phyloP scores from a whole-genome alignment of 2,888 invertebrate genomes.

The Scrobipalpa atriplicella region DNA sequence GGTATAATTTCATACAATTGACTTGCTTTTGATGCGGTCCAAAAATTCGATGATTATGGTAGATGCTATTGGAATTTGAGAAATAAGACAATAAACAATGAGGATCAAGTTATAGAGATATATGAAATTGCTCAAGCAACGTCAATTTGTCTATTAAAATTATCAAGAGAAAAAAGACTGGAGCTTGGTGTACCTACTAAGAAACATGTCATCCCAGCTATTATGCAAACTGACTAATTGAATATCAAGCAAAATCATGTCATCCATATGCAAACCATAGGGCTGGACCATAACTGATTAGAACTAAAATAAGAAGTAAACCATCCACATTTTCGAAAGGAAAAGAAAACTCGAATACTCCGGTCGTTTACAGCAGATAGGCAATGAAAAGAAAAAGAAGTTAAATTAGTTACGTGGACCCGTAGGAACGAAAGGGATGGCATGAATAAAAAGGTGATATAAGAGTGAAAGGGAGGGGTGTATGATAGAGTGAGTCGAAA shows the following conservation, averaged over 20 bases:
- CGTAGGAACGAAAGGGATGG: conserved; percentile 58
- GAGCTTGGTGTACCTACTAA: not conserved
- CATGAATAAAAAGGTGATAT: conserved; percentile 34
- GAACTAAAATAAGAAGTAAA: conserved; percentile 46
- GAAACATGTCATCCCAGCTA: conserved; percentile 15
- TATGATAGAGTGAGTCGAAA: conserved; percentile 61
- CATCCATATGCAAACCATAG: conserved; percentile 21
- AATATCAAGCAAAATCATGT: conserved; percentile 15
- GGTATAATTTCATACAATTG: not conserved
- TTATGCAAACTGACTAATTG: conserved; percentile 19
- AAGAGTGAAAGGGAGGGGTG: conserved; percentile 55
- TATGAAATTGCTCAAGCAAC: conserved; percentile 8
- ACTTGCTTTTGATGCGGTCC: not conserved
- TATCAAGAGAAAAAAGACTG: not conserved
- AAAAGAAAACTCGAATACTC: conserved; percentile 54
- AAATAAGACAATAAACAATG: not conserved
- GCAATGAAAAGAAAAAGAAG: conserved; percentile 71
- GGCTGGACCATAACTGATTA: conserved; percentile 44
- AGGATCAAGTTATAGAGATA: not conserved
- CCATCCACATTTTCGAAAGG: conserved; percentile 47
- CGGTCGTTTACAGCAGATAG: conserved; percentile 64
- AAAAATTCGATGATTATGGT: conserved; percentile 11
- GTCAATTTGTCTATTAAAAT: not conserved
- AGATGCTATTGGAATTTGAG: not conserved
- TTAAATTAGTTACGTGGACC: conserved; percentile 73